Evolutionary conservation across 2,888 invertebrate genomes (phyloP).

Genomic region (Cinara cedri): DNA sequence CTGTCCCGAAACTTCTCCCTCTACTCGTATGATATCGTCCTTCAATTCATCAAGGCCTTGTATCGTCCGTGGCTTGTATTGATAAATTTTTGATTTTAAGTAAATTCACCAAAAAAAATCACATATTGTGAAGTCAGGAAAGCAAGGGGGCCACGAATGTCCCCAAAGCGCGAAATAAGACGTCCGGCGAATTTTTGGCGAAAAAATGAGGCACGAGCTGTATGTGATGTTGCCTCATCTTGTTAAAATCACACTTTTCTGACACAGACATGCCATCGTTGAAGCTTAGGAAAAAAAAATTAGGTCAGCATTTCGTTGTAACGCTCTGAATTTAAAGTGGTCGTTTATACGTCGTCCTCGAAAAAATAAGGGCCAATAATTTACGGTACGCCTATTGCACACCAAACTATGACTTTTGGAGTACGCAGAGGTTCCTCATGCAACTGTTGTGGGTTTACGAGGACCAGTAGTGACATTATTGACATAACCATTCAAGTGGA

Average conservation of each 20-base stretch:
- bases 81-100: constrained; percentile 56
- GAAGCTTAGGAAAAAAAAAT: constrained; percentile 44
- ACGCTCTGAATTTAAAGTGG: constrained; percentile 51
- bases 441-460: constrained; percentile 23
- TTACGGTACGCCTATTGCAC: no score
- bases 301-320: constrained; percentile 52
- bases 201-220: constrained; percentile 57
- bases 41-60: constrained; percentile 35
- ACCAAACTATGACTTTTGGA: constrained; percentile 58
- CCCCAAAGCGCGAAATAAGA: constrained; percentile 58
- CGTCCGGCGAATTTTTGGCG: constrained; percentile 58
- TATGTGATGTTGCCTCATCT: constrained; percentile 57
- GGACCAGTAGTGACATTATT: constrained; percentile 22
- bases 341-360: constrained; percentile 47
- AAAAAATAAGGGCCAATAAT: no score
- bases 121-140: constrained; percentile 50
- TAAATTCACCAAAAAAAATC: constrained; percentile 58
- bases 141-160: constrained; percentile 58
- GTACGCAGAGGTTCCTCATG: constrained; percentile 45
- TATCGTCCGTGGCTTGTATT: constrained; percentile 18
- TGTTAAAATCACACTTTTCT: constrained; percentile 57
- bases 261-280: constrained; percentile 19
- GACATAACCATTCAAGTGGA: constrained; percentile 31
- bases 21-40: constrained; percentile 32
- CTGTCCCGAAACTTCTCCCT: constrained; percentile 42